These are phyloP conservation scores for Dendroctonus ponderosae DNA, from an alignment of 1,140 invertebrate genomes.

Conservation along the genomic window DNA sequence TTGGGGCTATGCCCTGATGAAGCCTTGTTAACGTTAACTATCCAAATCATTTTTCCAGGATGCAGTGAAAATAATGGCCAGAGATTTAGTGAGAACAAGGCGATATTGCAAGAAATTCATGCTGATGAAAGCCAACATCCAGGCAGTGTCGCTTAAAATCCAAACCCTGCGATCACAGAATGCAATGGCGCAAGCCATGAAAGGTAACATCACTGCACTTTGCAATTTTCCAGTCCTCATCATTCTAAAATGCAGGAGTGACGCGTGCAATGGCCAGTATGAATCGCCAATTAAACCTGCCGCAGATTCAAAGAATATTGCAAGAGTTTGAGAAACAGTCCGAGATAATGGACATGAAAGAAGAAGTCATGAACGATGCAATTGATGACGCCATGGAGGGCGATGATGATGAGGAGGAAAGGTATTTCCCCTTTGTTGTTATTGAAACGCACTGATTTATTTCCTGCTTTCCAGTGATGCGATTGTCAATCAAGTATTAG, in stretches of 20 bases:
- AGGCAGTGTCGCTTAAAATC: constrained; percentile 97
- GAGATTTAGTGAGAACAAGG: constrained; percentile 95
- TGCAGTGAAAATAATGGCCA: constrained; percentile 99
- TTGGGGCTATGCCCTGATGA: too few relatives aligned
- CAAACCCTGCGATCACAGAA: constrained; percentile 98
- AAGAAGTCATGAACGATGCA: constrained; percentile 99
- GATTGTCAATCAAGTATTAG: constrained; percentile 90
- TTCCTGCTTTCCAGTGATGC: constrained; percentile 65
- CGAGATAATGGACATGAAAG: constrained; percentile 99
- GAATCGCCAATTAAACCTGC: constrained; percentile 97
- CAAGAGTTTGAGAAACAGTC: constrained; percentile 99
- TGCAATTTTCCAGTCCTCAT: neutral
- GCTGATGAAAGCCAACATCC: constrained; percentile 99
- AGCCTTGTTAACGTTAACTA: too few relatives aligned
- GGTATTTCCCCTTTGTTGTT: constrained; percentile 55
- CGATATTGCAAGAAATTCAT: constrained; percentile 98
- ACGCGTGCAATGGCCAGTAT: constrained; percentile 98
- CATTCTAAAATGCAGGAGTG: constrained; percentile 59
- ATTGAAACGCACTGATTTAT: neutral
- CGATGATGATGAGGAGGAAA: constrained; percentile 98
- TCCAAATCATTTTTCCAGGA: constrained; percentile 55
- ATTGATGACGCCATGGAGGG: constrained; percentile 99
- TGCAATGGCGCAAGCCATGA: constrained; percentile 99
- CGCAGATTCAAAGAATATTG: constrained; percentile 98
- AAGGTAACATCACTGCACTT: constrained; percentile 55